Evolutionary conservation across 2,113 vertebrate species (phyloP).

Genomic region (Perognathus longimembris): DNA sequence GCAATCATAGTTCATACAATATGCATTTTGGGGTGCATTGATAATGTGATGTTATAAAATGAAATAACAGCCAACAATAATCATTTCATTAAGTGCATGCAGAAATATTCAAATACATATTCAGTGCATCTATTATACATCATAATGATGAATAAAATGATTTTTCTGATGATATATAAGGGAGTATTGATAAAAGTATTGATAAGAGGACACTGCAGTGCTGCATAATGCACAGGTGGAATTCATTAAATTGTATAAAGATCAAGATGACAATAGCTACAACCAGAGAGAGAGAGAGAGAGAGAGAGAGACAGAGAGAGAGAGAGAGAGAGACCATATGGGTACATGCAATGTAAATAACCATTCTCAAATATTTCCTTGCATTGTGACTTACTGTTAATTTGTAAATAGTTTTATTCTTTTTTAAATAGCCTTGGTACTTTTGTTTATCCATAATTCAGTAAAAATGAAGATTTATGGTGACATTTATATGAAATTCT

Average conservation of each 20-base stretch:
- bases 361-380: not conserved
- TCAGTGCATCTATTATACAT: slow-evolving; percentile 23
- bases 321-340: too few relatives aligned
- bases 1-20: slow-evolving; percentile 54
- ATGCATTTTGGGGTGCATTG: slow-evolving; percentile 16
- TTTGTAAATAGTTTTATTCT: not conserved
- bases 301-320: not conserved
- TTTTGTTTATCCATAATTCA: not conserved
- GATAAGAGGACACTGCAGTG: not conserved
- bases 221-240: not conserved
- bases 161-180: slow-evolving; percentile 13
- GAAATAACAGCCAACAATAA: slow-evolving; percentile 33
- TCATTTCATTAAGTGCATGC: slow-evolving; percentile 38
- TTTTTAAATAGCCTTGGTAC: not conserved
- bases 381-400: not conserved
- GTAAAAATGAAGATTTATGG: not conserved
- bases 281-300: not conserved
- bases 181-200: too few relatives aligned
- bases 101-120: slow-evolving; percentile 45
- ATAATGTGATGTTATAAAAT: slow-evolving; percentile 56
- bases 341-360: not conserved
- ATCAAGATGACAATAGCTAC: not conserved
- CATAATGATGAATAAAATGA: slow-evolving; percentile 25
- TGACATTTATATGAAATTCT: slow-evolving; percentile 20
- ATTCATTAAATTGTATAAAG: not conserved